Percentiles rank a stretch among this genome's conserved stretches.
Evolutionary conservation across 2,888 invertebrate genomes (phyloP).

Genomic region (Rosalia funebris): DNA sequence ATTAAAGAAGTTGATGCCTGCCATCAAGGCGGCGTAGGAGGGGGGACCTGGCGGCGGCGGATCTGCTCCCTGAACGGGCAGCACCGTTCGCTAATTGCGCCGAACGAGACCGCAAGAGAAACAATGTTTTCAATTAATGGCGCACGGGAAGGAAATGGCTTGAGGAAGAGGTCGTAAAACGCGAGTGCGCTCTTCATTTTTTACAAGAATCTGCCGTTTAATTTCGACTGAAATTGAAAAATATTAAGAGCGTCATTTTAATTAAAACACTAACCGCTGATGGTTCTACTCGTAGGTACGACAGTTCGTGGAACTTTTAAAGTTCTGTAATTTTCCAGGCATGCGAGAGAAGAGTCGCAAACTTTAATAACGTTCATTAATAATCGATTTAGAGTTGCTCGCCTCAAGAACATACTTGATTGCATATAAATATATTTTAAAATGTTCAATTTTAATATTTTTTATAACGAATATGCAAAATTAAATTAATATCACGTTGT

Average conservation of each 20-base stretch:
- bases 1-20: slow-evolving; percentile 57
- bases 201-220: slow-evolving; percentile 56
- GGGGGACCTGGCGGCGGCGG: slow-evolving; percentile 10
- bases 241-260: slow-evolving; percentile 63
- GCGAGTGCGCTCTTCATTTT: slow-evolving; percentile 56
- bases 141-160: slow-evolving; percentile 48
- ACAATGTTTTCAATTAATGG: slow-evolving; percentile 63
- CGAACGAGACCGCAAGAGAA: slow-evolving; percentile 57
- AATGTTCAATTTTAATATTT: no score
- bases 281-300: slow-evolving; percentile 51
- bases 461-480: no score
- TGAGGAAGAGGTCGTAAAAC: slow-evolving; percentile 54
- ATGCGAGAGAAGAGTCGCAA: no score
- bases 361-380: no score
- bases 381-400: no score
- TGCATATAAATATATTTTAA: no score
- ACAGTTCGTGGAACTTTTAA: slow-evolving; percentile 24
- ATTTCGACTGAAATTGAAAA: slow-evolving; percentile 62
- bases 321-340: slow-evolving; percentile 35
- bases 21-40: slow-evolving; percentile 19
- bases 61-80: slow-evolving; percentile 19
- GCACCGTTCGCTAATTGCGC: slow-evolving; percentile 29
- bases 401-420: no score
- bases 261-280: slow-evolving; percentile 61
- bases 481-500: no score